These are phyloP conservation scores for Coenonympha arcania DNA, from an alignment of 2,888 invertebrate genomes.

Conservation along the genomic window DNA sequence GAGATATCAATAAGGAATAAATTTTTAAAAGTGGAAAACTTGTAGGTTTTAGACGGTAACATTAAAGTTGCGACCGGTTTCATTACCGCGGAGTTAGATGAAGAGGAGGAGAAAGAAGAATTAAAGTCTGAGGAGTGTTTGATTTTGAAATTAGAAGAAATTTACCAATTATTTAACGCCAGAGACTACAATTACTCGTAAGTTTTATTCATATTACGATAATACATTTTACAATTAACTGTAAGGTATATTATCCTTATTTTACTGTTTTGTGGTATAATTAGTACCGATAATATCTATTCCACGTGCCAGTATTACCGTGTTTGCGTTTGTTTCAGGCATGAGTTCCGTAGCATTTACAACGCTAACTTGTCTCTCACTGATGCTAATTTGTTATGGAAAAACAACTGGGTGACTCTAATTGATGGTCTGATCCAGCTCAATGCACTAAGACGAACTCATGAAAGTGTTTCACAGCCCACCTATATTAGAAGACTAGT, in stretches of 20 bases:
- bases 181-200: conserved; percentile 39
- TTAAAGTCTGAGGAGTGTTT: conserved; percentile 10
- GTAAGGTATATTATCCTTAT: no score
- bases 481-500: conserved; percentile 46
- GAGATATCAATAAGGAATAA: no score
- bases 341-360: conserved; percentile 42
- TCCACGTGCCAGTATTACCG: background rate
- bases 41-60: conserved; percentile 36
- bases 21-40: no score
- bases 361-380: conserved; percentile 35
- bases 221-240: no score
- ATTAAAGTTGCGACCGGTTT: conserved; percentile 39
- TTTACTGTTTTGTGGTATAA: no score
- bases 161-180: conserved; percentile 37
- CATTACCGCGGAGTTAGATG: conserved; percentile 13
- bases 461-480: conserved; percentile 77
- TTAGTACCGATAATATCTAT: background rate
- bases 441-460: conserved; percentile 75
- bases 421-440: conserved; percentile 88
- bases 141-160: conserved; percentile 32
- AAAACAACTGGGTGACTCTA: conserved; percentile 84
- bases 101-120: background rate
- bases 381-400: conserved; percentile 72
- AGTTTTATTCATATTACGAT: no score
- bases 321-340: conserved; percentile 25